These are phyloP conservation scores for Gymnocypris eckloni DNA, from an alignment of 2,797 vertebrate species.

Conservation along the genomic window DNA sequence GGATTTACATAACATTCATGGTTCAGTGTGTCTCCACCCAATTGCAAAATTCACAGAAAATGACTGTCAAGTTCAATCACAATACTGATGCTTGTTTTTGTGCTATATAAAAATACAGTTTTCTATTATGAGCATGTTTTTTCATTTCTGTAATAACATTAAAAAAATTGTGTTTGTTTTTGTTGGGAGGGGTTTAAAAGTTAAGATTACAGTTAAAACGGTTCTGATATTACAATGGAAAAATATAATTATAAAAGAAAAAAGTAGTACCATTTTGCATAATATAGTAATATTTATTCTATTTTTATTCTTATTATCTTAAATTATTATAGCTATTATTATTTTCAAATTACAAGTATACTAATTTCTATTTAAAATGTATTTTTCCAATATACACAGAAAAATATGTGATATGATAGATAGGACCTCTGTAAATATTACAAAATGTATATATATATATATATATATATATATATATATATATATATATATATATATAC, in stretches of 20 bases:
- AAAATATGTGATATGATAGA: background rate
- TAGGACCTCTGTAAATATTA: background rate
- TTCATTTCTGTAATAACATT: background rate
- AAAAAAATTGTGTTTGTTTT: background rate
- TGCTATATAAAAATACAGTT: background rate
- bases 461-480: no score
- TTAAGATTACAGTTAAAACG: background rate
- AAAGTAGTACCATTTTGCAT: no score
- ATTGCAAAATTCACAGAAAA: constrained; percentile 23
- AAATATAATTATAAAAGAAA: background rate
- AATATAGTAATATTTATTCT: no score
- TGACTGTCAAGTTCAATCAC: background rate
- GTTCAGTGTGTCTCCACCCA: constrained; percentile 1
- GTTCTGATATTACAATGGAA: background rate
- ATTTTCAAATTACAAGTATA: background rate
- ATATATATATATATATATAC: no score
- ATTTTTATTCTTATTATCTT: background rate
- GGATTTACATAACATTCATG: background rate
- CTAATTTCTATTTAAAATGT: background rate
- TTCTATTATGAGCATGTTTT: background rate
- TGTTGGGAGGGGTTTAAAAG: background rate
- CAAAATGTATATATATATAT: background rate
- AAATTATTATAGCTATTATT: background rate
- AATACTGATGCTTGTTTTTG: background rate
- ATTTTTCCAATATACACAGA: background rate